phyloP scores from a whole-genome alignment of 1,140 invertebrate genomes.

The Lucilia cuprina region DNA sequence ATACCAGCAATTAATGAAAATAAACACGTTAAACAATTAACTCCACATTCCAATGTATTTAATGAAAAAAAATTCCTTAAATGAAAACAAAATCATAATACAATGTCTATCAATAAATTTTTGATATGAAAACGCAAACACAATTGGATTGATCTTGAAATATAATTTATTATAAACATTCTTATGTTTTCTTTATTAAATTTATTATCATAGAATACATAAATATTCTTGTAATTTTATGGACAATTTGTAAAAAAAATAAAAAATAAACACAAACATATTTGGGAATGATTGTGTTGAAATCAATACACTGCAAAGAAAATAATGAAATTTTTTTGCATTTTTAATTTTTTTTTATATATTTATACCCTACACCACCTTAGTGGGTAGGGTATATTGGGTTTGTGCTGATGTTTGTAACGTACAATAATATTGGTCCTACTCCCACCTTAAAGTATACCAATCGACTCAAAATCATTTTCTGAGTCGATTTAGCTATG shows the following conservation, averaged over 20 bases:
- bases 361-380: too few species aligned
- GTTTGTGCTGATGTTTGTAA: too few species aligned
- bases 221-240: not conserved
- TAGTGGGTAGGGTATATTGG: too few species aligned
- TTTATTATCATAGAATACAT: not conserved
- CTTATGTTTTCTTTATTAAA: not conserved
- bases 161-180: not conserved
- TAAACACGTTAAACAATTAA: conserved; percentile 29
- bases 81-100: not conserved
- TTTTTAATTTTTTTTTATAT: too few species aligned
- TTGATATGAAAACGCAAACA: not conserved
- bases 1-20: not conserved
- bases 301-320: not conserved
- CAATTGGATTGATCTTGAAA: conserved; percentile 29
- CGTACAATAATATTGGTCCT: too few species aligned
- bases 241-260: not conserved
- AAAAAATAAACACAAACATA: too few species aligned
- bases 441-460: too few species aligned
- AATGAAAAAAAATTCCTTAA: conserved; percentile 8
- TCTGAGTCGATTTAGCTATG: too few species aligned
- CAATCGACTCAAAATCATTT: too few species aligned
- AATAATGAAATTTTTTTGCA: too few species aligned
- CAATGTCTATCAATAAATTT: too few species aligned
- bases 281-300: not conserved
- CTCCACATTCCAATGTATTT: conserved; percentile 17